Conservation (phyloP, 2,888 invertebrate genomes). For the Pardosa pseudoannulata region DNA sequence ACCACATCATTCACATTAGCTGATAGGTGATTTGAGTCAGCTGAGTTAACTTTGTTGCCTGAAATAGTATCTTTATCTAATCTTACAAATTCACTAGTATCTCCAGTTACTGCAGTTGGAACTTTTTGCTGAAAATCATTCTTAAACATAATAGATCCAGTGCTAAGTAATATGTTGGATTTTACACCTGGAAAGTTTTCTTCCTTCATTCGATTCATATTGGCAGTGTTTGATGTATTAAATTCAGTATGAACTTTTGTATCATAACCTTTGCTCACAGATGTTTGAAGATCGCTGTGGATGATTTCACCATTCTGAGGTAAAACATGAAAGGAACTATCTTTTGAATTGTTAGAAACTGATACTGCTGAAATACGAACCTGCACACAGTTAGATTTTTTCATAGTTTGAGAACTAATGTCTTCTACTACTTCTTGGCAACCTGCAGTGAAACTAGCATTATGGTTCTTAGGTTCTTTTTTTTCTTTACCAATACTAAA, state of each 20-base stretch:
- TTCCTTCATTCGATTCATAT: not conserved
- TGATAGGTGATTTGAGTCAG: not conserved
- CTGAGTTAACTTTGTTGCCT: not conserved
- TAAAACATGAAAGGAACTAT: not conserved
- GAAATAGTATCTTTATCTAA: not conserved
- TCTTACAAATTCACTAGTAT: not conserved
- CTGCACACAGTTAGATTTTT: not conserved
- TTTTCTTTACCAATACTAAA: not conserved
- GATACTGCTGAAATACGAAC: not conserved
- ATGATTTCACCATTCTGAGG: not conserved
- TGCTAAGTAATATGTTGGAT: not conserved
- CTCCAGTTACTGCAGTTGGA: not conserved
- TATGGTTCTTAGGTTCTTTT: not conserved
- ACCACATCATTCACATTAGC: conserved; percentile 8
- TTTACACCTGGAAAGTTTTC: not conserved
- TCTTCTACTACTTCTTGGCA: not conserved
- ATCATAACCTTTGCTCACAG: not conserved
- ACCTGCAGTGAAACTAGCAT: not conserved
- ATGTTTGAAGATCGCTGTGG: not conserved
- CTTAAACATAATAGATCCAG: not conserved
- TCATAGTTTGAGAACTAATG: not conserved
- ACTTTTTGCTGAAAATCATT: not conserved
- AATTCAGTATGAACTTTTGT: not conserved
- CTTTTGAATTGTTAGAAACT: not conserved
- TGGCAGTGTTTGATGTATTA: not conserved